Base-by-base conservation (phyloP, 2,888 invertebrate species). In the Lissocephala sabroskyi region DNA sequence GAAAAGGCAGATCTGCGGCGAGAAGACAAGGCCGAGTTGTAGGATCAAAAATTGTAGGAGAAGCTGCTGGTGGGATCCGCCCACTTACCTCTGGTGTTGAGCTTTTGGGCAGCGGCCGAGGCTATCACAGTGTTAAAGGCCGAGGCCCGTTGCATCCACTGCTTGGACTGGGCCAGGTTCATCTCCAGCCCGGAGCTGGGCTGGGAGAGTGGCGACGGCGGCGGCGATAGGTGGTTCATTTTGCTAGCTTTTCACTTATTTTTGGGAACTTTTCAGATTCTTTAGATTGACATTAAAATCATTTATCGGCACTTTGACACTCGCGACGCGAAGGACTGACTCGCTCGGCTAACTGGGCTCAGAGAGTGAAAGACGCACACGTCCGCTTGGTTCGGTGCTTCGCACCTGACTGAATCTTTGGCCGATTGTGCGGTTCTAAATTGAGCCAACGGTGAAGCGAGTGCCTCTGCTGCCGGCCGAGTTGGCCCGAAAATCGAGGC, bases 321-420 rank as follows among this genome's bases (percentile, higher is more conserved):
- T 23, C 23, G 7, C 23, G 7, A 7, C 23, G 7, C 23, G 3
- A 7, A 23, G 23, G 23, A 23, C 7, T 47, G 18, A 48, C 54
- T 52, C 53, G 59, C 47, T 51, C 36, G 52, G 41, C 54, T 75
- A 52, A 64, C 45, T 52, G 49, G 59, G 59, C 73, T 76, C 59
- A 49, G 19, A n/a, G 11, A 1, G 18, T 37, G 29, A 11, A 56
- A 77, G 76, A 76, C 76, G 62, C 55, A 77, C 73, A 80, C 83
- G 81, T 83, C 84, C 82, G 84, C 79, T 77, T 80, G 77, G 78
- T 76, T 79, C 79, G 85, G 84, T 84, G 84, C 83, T 82, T 81
- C 80, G 82, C 82, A 84, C 81, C 83, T 84, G 83, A 85, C 83
- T 85, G 84, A 85, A 81, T 82, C 79, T 81, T 77, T 78, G 57